Base-by-base conservation (phyloP, 2,113 vertebrate genomes). In the Spea multiplicata region DNA sequence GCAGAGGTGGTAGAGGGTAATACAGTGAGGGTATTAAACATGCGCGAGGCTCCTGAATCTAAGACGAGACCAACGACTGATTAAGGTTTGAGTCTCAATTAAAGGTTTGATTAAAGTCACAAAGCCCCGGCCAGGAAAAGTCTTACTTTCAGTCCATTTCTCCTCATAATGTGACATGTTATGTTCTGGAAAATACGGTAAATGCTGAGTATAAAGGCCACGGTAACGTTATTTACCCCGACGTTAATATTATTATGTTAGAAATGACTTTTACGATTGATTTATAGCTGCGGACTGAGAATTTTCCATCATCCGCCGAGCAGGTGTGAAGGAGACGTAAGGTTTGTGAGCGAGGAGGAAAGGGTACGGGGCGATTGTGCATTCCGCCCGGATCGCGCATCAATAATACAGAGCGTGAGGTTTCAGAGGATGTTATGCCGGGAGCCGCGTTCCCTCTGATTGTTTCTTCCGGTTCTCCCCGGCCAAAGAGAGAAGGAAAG, bases 211-310 rank as follows among this genome's bases (percentile, higher is more conserved):
- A 6, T 47, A 47, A 1, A n/a, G 12, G 30, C 65, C 4, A 48
- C 12, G 6, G 8, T 13, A 48, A 57, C 47, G 13, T 69, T 59
- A 68, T 48, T 30, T 47, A n/a, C 9, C 6, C 14, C 10, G 52
- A 59, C 57, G n/a, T 76, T 76, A 67, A 75, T 75, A 44, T 30
- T 30, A 30, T 68, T 57, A 9, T 76, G 74, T 16, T 44, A 30
- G 13, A n/a, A 8, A n/a, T 76, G 74, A 69, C 74, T 76, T 76
- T 76, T 76, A 57, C 14, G 7, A 47, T 76, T 69, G 74, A 76
- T 76, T 76, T 47, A 59, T 59, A 66, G 44, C 0, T 14, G 1
- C 14, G 9, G 8, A 8, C 74, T 46, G n/a, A 2, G 17, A 55
- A 9, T 44, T 44, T 16, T 55, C 49, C n/a, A 49, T 69, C 74